Conservation (phyloP, 2,113 vertebrate genomes). For the Phodopus roborovskii region DNA sequence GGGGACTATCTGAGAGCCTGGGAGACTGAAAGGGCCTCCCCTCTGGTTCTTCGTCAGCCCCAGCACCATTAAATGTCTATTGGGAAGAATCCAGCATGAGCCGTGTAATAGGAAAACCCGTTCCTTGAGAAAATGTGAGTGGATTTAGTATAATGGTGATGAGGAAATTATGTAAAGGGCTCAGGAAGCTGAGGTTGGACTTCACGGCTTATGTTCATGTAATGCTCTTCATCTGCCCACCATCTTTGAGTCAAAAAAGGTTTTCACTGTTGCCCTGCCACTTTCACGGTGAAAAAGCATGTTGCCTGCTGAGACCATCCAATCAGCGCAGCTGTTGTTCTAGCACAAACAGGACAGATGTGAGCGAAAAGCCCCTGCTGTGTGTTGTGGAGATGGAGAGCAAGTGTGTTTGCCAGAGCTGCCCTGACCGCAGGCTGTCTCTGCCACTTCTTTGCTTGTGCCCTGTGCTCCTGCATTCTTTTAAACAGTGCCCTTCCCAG, state of each 20-base stretch:
- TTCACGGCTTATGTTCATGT: neutral
- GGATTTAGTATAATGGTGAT: neutral
- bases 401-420: neutral
- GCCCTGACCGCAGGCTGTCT: neutral
- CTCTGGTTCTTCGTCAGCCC: neutral
- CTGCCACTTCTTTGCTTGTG: neutral
- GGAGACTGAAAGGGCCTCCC: neutral
- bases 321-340: neutral
- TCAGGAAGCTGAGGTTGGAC: neutral
- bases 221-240: neutral
- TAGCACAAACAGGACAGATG: neutral
- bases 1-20: neutral
- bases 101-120: neutral
- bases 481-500: neutral
- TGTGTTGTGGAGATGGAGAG: neutral
- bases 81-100: neutral
- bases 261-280: neutral
- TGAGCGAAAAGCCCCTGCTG: fast-evolving
- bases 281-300: neutral
- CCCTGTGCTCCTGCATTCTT: neutral
- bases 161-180: neutral
- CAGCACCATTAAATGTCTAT: neutral
- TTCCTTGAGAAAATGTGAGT: neutral
- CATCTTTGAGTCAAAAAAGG: neutral
- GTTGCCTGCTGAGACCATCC: neutral